These are phyloP conservation scores for Thyatira batis DNA, from an alignment of 2,888 invertebrate species.

Conservation along the genomic window DNA sequence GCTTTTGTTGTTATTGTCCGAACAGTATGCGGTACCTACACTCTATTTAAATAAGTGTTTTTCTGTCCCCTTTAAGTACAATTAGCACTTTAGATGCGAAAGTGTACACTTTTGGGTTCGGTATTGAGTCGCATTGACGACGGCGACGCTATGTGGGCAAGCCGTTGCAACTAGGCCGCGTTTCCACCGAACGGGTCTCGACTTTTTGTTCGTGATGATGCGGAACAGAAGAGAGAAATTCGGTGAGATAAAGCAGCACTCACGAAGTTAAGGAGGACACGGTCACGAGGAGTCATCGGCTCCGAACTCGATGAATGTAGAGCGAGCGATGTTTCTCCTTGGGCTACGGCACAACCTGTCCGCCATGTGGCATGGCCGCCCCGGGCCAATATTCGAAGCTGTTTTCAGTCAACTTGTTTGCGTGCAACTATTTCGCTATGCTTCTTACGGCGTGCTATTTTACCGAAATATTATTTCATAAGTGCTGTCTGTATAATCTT, in stretches of 20 bases:
- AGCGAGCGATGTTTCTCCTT: slow-evolving; percentile 73
- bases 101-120: slow-evolving; percentile 42
- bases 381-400: slow-evolving; percentile 48
- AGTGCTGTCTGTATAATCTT: background rate
- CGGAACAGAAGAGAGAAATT: slow-evolving; percentile 80
- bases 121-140: slow-evolving; percentile 31
- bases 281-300: slow-evolving; percentile 79
- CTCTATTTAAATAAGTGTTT: slow-evolving; percentile 38
- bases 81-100: slow-evolving; percentile 52
- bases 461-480: background rate
- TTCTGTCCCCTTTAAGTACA: slow-evolving; percentile 43
- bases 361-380: slow-evolving; percentile 48
- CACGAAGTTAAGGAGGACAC: slow-evolving; percentile 68
- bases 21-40: slow-evolving; percentile 24
- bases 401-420: slow-evolving; percentile 22
- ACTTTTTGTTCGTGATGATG: slow-evolving; percentile 79
- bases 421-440: slow-evolving; percentile 26
- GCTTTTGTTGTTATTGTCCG: slow-evolving; percentile 30
- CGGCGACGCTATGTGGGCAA: slow-evolving; percentile 46
- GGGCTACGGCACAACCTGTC: slow-evolving; percentile 61
- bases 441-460: slow-evolving; percentile 19
- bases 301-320: slow-evolving; percentile 72
- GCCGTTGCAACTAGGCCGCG: slow-evolving; percentile 71
- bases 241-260: slow-evolving; percentile 75
- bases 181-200: slow-evolving; percentile 72